Evolutionary conservation across 1,140 invertebrate genomes (phyloP).

Genomic region (Wiebesia pumilae): DNA sequence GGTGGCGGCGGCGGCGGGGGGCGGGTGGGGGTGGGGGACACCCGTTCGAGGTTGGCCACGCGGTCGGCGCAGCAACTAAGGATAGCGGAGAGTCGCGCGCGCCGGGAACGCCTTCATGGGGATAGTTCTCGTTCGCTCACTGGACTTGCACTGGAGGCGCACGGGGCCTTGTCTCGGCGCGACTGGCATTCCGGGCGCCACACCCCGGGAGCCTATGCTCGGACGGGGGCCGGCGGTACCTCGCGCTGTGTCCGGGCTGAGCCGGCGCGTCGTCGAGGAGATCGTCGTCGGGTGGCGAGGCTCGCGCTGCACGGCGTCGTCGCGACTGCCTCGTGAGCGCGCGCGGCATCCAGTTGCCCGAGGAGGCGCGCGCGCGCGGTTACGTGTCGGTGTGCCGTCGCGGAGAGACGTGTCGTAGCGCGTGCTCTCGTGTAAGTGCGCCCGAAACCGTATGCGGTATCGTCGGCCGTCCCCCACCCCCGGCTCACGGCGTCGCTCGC

Average conservation of each 20-base stretch:
- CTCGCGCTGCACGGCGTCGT: slow-evolving; percentile 28
- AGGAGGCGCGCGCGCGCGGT: slow-evolving; percentile 32
- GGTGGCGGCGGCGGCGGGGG: no score
- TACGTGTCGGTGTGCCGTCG: slow-evolving; percentile 8
- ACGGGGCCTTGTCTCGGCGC: neutral
- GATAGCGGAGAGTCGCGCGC: neutral
- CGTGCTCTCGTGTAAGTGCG: slow-evolving; percentile 35
- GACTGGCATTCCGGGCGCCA: neutral
- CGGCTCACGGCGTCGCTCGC: slow-evolving; percentile 12
- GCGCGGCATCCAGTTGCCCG: slow-evolving; percentile 27
- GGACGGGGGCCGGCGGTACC: no score
- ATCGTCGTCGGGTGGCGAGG: slow-evolving; percentile 1
- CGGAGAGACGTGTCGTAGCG: neutral
- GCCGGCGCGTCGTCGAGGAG: neutral
- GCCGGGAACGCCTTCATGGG: neutral
- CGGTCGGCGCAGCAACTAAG: no score
- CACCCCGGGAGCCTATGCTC: slow-evolving; percentile 7
- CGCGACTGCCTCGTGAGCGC: slow-evolving; percentile 33
- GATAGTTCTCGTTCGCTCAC: neutral
- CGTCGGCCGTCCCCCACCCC: neutral
- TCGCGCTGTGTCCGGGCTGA: no score
- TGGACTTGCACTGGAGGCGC: neutral
- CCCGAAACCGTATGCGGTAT: slow-evolving; percentile 46
- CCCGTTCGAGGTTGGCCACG: no score
- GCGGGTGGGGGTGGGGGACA: no score